Base-by-base conservation (phyloP, 1,140 invertebrate genomes). In the Bombus terrestris region DNA sequence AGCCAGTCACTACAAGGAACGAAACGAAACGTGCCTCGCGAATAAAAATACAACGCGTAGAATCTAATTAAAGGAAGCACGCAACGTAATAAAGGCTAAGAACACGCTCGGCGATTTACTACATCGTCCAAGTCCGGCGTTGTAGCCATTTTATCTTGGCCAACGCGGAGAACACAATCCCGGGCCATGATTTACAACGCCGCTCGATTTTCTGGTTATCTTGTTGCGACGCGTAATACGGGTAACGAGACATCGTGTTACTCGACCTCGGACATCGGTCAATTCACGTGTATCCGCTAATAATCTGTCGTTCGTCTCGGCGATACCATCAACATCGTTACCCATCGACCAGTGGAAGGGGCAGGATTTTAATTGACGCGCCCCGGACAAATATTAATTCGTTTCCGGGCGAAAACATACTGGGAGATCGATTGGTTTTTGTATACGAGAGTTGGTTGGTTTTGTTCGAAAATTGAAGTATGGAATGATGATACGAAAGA, bases 191-290 rank as follows among this genome's bases (percentile, higher is more conserved):
- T 85, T 85, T 85, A 85, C 73, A 80, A 47, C 76, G 66, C 8
- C 32, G 43, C 75, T 84, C 75, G 82, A 79, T 80, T 85, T 85
- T 79, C 83, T 85, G 77, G 74, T 64, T 85, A 80, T 89, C 86
- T 88, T 88, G 79, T 78, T 73, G 72, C 37, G 66, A 18, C 78
- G 53, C 80, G 87, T 89, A 89, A 89, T 85, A 82, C 69, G 69
- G 87, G 87, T 88, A 88, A 88, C 83, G 83, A 88, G 88, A 89
- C 87, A 88, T 88, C 87, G 32, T 89, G 87, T 89, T 89, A 86
- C 83, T 64, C 57, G 74, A 76, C 68, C 37, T 59, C 53, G 57
- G 68, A 82, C 88, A 79, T 88, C 87, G 68, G 73, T 85, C 87
- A 77, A 86, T 88, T 82, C 66, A 66, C 81, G 82, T 62, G 84